These are phyloP conservation scores for Oryctes rhinoceros DNA, from an alignment of 1,140 invertebrate genomes.

Conservation along the genomic window DNA sequence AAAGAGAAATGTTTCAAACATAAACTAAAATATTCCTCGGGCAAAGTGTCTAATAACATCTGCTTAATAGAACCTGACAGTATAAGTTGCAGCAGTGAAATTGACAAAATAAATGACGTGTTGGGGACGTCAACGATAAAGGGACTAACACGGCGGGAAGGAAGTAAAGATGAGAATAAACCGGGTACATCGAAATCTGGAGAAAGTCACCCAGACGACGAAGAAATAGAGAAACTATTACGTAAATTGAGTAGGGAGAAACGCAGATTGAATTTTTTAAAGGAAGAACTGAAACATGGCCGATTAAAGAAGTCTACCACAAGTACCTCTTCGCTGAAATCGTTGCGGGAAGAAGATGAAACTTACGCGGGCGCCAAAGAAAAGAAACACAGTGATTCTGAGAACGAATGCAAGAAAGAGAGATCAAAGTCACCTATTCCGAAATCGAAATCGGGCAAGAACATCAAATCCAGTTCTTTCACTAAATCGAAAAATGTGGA, in stretches of 20 bases:
- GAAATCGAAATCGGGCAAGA: neutral
- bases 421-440: neutral
- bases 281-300: neutral
- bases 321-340: neutral
- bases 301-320: neutral
- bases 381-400: neutral
- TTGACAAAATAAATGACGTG: neutral
- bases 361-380: neutral
- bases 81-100: neutral
- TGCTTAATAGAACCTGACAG: neutral
- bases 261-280: neutral
- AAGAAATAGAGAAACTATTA: neutral
- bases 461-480: constrained; percentile 10
- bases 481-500: neutral
- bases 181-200: neutral
- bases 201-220: neutral
- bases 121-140: neutral
- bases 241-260: neutral
- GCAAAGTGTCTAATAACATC: neutral
- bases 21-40: neutral
- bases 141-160: neutral
- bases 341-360: neutral
- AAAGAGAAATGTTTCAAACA: neutral
- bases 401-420: neutral
- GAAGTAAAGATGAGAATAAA: neutral